Base-by-base conservation (phyloP, 35 echinoderm and acorn worm genomes). In the Apostichopus californicus region DNA sequence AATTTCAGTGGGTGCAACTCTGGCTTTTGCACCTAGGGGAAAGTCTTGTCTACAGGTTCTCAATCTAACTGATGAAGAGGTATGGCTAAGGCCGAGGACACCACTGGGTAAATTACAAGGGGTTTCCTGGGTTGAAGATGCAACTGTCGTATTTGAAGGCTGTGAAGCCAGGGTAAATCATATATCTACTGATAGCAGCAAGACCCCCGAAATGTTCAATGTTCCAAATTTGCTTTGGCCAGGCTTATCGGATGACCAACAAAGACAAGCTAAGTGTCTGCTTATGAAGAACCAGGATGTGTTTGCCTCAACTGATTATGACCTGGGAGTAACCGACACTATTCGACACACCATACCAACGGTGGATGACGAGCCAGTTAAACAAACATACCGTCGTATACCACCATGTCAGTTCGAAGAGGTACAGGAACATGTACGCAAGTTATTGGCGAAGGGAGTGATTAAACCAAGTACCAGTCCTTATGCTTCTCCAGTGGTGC, bases 321-420 rank as follows among this genome's bases (percentile, higher is more conserved):
- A 64, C 61, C 34, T 80, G 78, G 78, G 4, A 10, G 21, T 25
- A 12, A 80, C 78, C 5, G 78, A 80, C n/a, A 92, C 65, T 5
- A 58, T 92, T 17, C 86, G 55, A 56, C 92, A 93, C n/a, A 4
- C 77, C n/a, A 87, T 87, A 24, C 7, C 1, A 13, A 52, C 68
- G 6, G n/a, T 57, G 7, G 68, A 83, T 85, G 91, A 92, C 4
- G 54, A 52, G 2, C 91, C 82, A 14, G 78, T 87, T 5, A 87
- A 79, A 71, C 82, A 87, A 57, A 34, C 81, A 9, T 87, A 86
- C 61, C 63, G 63, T 7, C 24, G 82, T 4, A 73, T 87, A 53
- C 92, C 92, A 12, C 82, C 81, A 57, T 10, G 57, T 11, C 82
- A 93, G 83, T 87, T 87, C 54, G 77, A 91, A 14, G 78, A 94